Conservation (phyloP, 2,797 vertebrate genomes). For the Pygocentrus nattereri region DNA sequence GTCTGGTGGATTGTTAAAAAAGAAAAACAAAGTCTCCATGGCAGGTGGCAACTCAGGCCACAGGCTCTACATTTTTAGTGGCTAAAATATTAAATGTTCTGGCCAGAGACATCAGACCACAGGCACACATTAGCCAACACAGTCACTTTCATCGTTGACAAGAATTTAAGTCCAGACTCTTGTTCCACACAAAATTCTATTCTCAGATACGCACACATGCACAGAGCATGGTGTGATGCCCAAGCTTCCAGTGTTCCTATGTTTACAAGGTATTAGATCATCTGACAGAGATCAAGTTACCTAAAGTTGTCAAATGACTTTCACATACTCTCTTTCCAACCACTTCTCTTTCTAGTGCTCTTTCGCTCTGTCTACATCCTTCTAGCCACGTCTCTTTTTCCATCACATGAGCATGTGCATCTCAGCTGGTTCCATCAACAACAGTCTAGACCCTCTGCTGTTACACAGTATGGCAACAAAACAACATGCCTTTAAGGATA, state of each 20-base stretch:
- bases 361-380: conserved; percentile 34
- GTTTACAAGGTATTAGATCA: conserved; percentile 32
- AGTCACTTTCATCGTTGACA: background rate
- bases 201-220: conserved; percentile 2
- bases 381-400: conserved; percentile 60
- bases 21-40: too few species aligned
- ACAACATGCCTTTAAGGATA: conserved; percentile 59
- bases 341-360: conserved; percentile 32
- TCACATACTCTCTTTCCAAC: background rate
- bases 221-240: conserved; percentile 20
- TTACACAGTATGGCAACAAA: conserved; percentile 73
- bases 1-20: too few species aligned
- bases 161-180: conserved; percentile 22
- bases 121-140: too few species aligned
- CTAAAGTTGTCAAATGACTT: conserved; percentile 51
- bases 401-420: conserved; percentile 55
- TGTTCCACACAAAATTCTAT: conserved; percentile 17
- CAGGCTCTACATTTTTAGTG: too few species aligned
- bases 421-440: conserved; percentile 42
- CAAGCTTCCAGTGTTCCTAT: conserved; percentile 19
- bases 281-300: conserved; percentile 47
- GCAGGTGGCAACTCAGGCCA: too few species aligned
- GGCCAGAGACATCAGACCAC: too few species aligned
- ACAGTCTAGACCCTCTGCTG: conserved; percentile 64
- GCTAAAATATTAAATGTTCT: too few species aligned